phyloP scores from a whole-genome alignment of 2,113 vertebrate genomes.

The Acanthochromis polyacanthus region DNA sequence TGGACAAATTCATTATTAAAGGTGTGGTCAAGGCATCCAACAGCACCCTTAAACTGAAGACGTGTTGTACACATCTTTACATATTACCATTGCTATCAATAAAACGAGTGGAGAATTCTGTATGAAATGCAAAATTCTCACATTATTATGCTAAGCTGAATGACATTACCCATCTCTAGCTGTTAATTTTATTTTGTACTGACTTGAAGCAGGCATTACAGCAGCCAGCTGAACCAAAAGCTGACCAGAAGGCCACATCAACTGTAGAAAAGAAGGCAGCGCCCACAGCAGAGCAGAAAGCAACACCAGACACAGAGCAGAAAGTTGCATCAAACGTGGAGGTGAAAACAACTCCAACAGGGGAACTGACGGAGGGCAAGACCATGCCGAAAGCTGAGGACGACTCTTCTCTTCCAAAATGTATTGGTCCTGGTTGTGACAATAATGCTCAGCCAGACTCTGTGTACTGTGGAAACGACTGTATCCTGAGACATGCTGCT shows the following conservation, averaged over 20 bases:
- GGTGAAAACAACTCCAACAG: constrained; percentile 57
- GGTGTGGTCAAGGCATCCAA: background rate
- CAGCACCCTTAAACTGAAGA: background rate
- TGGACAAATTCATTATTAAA: background rate
- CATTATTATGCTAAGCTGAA: background rate
- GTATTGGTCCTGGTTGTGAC: constrained; percentile 94
- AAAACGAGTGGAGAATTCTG: background rate
- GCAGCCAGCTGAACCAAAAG: constrained; percentile 48
- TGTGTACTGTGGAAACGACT: constrained; percentile 95
- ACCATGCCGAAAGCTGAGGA: constrained; percentile 56
- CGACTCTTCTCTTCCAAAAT: constrained; percentile 85
- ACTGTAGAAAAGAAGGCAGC: constrained; percentile 25
- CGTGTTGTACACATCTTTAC: background rate
- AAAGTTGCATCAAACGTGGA: constrained; percentile 73
- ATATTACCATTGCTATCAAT: background rate
- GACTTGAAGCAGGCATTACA: constrained; percentile 65
- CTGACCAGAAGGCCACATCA: constrained; percentile 37
- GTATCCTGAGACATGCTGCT: constrained; percentile 95
- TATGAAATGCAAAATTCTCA: background rate
- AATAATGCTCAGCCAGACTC: constrained; percentile 92
- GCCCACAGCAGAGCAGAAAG: constrained; percentile 43
- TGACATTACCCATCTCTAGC: background rate
- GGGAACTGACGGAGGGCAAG: constrained; percentile 21
- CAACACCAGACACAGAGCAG: constrained; percentile 55
- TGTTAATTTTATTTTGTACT: constrained; percentile 54